A percentile compares a stretch with the other conserved stretches of the same genome.
Evolutionary conservation across 2,888 invertebrate genomes (phyloP).

Genomic region (Terebella lapidaria): DNA sequence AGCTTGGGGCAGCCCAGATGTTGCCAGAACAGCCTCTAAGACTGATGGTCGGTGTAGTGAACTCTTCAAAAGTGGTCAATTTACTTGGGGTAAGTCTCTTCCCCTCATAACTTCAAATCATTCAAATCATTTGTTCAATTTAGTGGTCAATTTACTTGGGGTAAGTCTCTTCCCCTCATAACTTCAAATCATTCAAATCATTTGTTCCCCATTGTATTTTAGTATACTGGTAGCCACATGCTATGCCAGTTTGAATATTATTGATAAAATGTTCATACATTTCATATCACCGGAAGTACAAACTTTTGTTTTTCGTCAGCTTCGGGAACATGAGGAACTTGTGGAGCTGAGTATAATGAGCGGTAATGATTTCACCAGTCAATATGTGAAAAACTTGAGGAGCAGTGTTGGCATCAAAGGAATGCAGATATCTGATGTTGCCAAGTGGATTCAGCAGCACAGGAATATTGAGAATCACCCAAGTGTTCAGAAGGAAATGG

Average conservation of each 20-base stretch:
- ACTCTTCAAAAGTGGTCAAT: slow-evolving; percentile 20
- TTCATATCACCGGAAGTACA: too few relatives aligned
- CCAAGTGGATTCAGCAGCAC: slow-evolving; percentile 34
- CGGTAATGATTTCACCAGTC: slow-evolving; percentile 46
- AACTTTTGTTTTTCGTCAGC: too few relatives aligned
- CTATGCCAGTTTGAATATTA: too few relatives aligned
- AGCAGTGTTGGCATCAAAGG: slow-evolving; percentile 27
- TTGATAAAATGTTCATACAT: too few relatives aligned
- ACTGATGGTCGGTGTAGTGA: slow-evolving; percentile 36
- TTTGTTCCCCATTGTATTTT: not conserved
- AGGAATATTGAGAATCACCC: slow-evolving; percentile 34
- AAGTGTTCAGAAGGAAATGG: slow-evolving; percentile 32
- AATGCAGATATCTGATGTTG: slow-evolving; percentile 27
- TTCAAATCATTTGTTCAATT: not conserved
- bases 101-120: not conserved
- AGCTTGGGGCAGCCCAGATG: slow-evolving; percentile 27
- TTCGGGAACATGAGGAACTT: slow-evolving; percentile 25
- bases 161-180: slow-evolving; percentile 11
- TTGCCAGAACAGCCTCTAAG: slow-evolving; percentile 32
- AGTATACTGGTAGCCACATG: too few relatives aligned
- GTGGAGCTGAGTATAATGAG: slow-evolving; percentile 42
- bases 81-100: slow-evolving; percentile 15
- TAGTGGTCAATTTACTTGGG: slow-evolving; percentile 10
- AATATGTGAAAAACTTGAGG: slow-evolving; percentile 25
- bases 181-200: not conserved